phyloP scores from a whole-genome alignment of 2,888 invertebrate species.

The Mesorhabditis sp. region DNA sequence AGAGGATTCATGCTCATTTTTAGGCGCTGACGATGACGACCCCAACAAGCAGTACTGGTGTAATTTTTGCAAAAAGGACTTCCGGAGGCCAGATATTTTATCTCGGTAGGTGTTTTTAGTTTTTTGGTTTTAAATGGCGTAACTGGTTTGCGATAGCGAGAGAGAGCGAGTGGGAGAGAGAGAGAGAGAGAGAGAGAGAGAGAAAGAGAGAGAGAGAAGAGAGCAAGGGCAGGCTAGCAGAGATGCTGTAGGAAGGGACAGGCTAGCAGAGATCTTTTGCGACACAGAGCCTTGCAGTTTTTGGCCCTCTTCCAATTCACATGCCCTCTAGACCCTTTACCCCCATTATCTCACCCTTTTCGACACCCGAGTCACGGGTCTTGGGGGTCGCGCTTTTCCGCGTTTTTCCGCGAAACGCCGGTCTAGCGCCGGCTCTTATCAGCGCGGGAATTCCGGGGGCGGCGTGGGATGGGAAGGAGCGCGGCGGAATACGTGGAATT shows the following conservation, averaged over 20 bases:
- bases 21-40: slow-evolving; percentile 18
- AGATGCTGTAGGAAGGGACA: neutral
- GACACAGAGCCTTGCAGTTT: neutral
- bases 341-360: too few relatives aligned
- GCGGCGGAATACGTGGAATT: too few relatives aligned
- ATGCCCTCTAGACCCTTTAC: too few relatives aligned
- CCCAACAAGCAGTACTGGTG: slow-evolving; percentile 34
- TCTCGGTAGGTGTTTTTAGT: slow-evolving; percentile 26
- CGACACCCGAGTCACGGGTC: too few relatives aligned
- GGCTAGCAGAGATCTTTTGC: slow-evolving; percentile 5
- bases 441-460: too few relatives aligned
- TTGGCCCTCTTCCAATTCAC: too few relatives aligned
- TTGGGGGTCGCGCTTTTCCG: too few relatives aligned
- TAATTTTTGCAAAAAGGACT: slow-evolving; percentile 50
- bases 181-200: slow-evolving; percentile 7
- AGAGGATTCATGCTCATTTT: neutral
- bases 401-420: too few relatives aligned
- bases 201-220: slow-evolving; percentile 10
- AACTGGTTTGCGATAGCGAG: neutral
- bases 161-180: slow-evolving; percentile 7
- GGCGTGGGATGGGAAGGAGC: too few relatives aligned
- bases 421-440: too few relatives aligned
- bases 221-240: neutral
- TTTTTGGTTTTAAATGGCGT: neutral
- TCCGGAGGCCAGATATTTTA: slow-evolving; percentile 52